Base-by-base conservation (phyloP, 2,113 vertebrate species). In the Seriola rivoliana region DNA sequence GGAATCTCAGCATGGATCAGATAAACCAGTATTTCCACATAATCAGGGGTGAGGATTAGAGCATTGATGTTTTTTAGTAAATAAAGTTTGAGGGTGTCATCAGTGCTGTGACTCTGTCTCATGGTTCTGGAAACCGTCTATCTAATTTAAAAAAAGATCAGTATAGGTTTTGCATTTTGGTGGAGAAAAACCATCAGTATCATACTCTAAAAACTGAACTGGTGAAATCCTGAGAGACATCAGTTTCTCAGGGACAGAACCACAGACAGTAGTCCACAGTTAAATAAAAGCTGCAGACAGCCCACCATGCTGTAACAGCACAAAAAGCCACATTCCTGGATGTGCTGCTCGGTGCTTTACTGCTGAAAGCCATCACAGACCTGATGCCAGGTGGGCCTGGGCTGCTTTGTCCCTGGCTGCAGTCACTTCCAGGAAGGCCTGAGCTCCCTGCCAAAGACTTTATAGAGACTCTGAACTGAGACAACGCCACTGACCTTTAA, bases 401-500 rank as follows among this genome's bases (percentile, higher is more conserved):
- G 59, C 58, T 50, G 58, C 80, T 82, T 76, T 82, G 80, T 83
- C 50, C 50, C 48, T 3, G 0, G 13, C 48, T 46, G 72, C 21
- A 60, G 80, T 71, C 32, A 44, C 34, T 73, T 67, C 62, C 42
- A 84, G 62, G 60, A 42, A 72, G 54, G 32, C 29, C 19, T 42
- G 52, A 42, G 34, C 60, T 52, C 54, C n/a, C 46, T 72, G 74
- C 68, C 81, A 72, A 54, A 72, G 2, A 50, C 59, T 65, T 81
- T 59, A 81, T 17, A 58, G 50, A 21, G 40, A 65, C 50, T 64
- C 72, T 63, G 38, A 82, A 71, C 2, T 11, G 46, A 58, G 59
- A 82, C 74, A 83, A 48, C 46, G 58, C 52, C n/a, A 23, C 50
- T 60, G 60, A 78, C 60, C 66, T 82, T 82, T 70, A 21, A 69